Evolutionary conservation across 2,113 vertebrate species (phyloP), one percentile per base, ranked within the genome.

Genomic region (Erythrocercus mccallii): DNA sequence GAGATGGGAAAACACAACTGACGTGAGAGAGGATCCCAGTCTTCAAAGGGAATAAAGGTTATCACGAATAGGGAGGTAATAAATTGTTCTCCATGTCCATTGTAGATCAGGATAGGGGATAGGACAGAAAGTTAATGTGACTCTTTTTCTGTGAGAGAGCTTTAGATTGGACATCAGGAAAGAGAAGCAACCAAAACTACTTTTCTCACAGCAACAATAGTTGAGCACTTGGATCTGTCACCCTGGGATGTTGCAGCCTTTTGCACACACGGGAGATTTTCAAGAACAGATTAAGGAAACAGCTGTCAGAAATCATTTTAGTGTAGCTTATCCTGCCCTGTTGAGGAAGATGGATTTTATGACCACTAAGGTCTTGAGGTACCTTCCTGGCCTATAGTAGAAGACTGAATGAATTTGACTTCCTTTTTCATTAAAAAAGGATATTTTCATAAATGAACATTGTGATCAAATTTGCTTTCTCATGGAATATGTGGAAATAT

Each of bases 251-350:
- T 70, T 90, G 48, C 28, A 47, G 92, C 37, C 38, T 45, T 85
- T 79, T 61, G 54, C 3, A 4, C 57, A 65, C 62, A 16, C 25
- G 0, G 0, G 40, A 95, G 85, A 79, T 91, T 87, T 95, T 90
- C 69, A 69, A 72, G 66, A 79, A 64, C 31, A 87, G 90, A 87
- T 90, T 90, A 90, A 94, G 78, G 78, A 85, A 95, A 85, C 44
- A 76, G 78, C 88, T 93, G 81, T 79, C 90, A 89, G 74, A 93
- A 91, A 90, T 88, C 8, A 24, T 93, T 91, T 91, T 44, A 61
- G 61, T 91, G 15, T 45, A 65, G 40, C 40, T 93, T 90, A 50
- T 65, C 65, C 62, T 90, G 31, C 33, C 62, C 76, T 91, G 25
- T 57, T 76, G 85, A 85, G 23, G 31, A 48, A 95, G 40, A 57